Evolutionary conservation across 2,797 vertebrate species (phyloP).

Genomic region (Danio jaintianensis): DNA sequence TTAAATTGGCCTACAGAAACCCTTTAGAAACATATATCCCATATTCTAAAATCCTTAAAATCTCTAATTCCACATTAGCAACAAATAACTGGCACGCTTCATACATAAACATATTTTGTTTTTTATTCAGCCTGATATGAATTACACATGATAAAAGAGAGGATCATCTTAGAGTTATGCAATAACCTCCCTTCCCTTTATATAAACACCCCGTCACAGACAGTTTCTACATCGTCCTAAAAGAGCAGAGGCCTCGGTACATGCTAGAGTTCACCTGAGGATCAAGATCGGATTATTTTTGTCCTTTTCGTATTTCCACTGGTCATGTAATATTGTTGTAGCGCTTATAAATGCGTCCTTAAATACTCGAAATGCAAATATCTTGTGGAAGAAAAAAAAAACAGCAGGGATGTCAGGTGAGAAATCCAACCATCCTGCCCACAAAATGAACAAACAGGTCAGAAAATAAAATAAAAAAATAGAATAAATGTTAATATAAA

Average conservation of each 20-base stretch:
- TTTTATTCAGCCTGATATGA: slow-evolving; percentile 80
- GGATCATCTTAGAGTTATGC: slow-evolving; percentile 69
- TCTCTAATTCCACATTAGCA: neutral
- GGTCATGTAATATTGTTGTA: slow-evolving; percentile 31
- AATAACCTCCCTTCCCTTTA: slow-evolving; percentile 73
- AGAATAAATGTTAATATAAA: neutral
- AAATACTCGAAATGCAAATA: slow-evolving; percentile 1
- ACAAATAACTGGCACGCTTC: neutral
- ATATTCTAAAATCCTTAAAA: too few relatives aligned
- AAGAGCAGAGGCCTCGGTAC: slow-evolving; percentile 68
- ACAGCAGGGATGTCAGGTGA: neutral
- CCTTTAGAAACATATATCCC: too few relatives aligned
- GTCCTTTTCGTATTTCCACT: slow-evolving; percentile 38
- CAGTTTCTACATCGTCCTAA: slow-evolving; percentile 63
- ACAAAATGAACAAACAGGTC: neutral
- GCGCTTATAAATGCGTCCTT: neutral
- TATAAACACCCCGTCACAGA: slow-evolving; percentile 74
- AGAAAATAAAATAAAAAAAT: neutral
- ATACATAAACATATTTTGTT: slow-evolving; percentile 72
- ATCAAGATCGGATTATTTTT: slow-evolving; percentile 44
- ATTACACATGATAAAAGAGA: slow-evolving; percentile 75
- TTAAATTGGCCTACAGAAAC: too few relatives aligned
- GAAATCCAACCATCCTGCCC: neutral
- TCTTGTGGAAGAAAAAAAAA: neutral
- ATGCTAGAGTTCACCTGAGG: slow-evolving; percentile 78